phyloP scores from a whole-genome alignment of 1,140 invertebrate species.

The Hypsibius dujardini region DNA sequence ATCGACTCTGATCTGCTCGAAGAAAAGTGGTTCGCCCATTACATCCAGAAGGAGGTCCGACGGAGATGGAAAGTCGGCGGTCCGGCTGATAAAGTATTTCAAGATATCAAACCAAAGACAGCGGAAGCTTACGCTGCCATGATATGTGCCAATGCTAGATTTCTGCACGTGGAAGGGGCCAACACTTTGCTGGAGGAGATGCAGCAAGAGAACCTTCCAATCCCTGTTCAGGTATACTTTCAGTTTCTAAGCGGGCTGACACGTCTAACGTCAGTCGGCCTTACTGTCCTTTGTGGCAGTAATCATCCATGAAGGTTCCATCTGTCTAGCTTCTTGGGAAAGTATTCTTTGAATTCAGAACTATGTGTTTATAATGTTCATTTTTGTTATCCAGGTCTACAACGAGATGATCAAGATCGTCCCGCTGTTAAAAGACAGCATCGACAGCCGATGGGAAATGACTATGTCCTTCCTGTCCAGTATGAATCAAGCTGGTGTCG shows the following conservation, averaged over 20 bases:
- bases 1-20: constrained; percentile 49
- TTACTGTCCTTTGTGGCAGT: too few species aligned
- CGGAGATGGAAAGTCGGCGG: constrained; percentile 44
- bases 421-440: constrained; percentile 43
- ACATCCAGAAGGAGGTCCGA: constrained; percentile 30
- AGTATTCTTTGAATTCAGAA: too few species aligned
- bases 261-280: too few species aligned
- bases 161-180: constrained; percentile 42
- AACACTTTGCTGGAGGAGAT: constrained; percentile 48
- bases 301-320: too few species aligned
- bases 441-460: constrained; percentile 43
- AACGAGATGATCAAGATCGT: constrained; percentile 48
- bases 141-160: constrained; percentile 52
- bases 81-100: constrained; percentile 37
- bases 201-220: constrained; percentile 40
- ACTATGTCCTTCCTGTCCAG: constrained; percentile 36
- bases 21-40: constrained; percentile 48
- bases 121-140: constrained; percentile 40
- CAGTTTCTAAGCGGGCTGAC: too few species aligned
- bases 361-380: background rate
- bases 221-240: constrained; percentile 28
- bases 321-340: too few species aligned
- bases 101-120: constrained; percentile 32
- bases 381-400: constrained; percentile 45
- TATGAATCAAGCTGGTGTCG: constrained; percentile 42